A percentile compares a stretch with the other conserved stretches of the same genome.
These are phyloP conservation scores for Ips typographus DNA, from an alignment of 1,140 invertebrate genomes.

Conservation along the genomic window DNA sequence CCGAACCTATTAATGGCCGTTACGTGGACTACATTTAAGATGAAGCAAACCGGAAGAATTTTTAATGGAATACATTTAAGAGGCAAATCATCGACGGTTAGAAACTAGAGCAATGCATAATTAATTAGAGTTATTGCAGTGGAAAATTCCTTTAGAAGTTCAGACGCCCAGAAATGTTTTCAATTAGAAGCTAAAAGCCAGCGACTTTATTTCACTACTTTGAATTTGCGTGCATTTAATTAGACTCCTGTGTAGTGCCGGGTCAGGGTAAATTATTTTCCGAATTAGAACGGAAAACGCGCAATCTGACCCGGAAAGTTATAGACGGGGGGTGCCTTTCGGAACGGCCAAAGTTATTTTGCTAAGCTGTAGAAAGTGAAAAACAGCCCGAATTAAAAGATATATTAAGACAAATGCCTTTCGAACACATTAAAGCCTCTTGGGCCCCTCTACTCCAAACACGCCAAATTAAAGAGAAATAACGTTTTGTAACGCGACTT, in stretches of 20 bases:
- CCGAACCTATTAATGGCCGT: constrained; percentile 6
- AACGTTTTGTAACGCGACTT: constrained; percentile 4
- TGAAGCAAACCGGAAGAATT: constrained; percentile 12
- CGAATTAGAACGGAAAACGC: no score
- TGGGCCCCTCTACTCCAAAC: background rate
- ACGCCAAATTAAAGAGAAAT: constrained; percentile 7
- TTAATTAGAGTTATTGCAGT: constrained; percentile 33
- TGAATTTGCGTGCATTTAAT: constrained; percentile 24
- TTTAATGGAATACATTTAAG: constrained; percentile 19
- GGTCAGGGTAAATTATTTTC: background rate
- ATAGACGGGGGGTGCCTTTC: no score
- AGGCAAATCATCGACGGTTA: constrained; percentile 16
- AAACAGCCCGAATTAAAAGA: constrained; percentile 4
- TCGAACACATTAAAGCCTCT: constrained; percentile 5
- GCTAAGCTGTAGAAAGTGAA: constrained; percentile 4
- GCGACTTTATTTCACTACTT: constrained; percentile 24
- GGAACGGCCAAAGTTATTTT: background rate
- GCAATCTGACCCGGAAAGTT: background rate
- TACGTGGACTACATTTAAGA: constrained; percentile 11
- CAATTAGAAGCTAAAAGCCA: constrained; percentile 27
- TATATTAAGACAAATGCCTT: constrained; percentile 12
- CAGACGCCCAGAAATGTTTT: constrained; percentile 28
- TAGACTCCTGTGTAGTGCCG: constrained; percentile 1
- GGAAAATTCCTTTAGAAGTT: constrained; percentile 29
- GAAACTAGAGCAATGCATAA: constrained; percentile 27